phyloP scores from a whole-genome alignment of 2,888 invertebrate genomes.

The Lapara coniferarum region DNA sequence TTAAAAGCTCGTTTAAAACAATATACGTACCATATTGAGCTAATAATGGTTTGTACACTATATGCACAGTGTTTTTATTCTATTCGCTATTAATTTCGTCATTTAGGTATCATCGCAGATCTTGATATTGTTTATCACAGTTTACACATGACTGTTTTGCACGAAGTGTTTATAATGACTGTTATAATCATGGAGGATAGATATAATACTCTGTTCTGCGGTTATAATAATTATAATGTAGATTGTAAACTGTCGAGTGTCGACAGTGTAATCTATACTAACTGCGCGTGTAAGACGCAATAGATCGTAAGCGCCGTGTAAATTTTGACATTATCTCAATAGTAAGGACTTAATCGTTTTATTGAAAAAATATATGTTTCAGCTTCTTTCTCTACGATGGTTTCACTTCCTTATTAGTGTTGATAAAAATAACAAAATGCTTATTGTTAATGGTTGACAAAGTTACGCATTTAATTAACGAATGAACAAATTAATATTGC shows the following conservation, averaged over 20 bases:
- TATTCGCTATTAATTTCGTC: neutral
- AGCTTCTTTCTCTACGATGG: too few species aligned
- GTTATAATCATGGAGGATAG: too few species aligned
- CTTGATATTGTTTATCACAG: conserved; percentile 33
- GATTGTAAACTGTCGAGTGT: neutral
- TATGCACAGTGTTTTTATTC: neutral
- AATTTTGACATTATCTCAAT: conserved; percentile 36
- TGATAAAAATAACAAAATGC: too few species aligned
- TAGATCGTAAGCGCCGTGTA: conserved; percentile 35
- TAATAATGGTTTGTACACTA: conserved; percentile 2
- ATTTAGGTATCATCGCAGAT: neutral
- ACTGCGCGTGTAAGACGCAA: conserved; percentile 2
- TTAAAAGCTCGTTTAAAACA: too few species aligned
- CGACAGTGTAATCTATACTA: neutral
- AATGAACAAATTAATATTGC: too few species aligned
- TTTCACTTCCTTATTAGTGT: neutral
- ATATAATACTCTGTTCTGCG: too few species aligned
- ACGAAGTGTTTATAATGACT: conserved; percentile 31
- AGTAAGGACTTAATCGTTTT: conserved; percentile 26
- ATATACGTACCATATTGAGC: conserved; percentile 1
- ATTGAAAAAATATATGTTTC: conserved; percentile 20
- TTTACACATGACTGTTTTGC: conserved; percentile 28
- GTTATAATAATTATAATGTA: neutral
- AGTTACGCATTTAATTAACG: too few species aligned
- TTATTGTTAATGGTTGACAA: too few species aligned